Base-by-base conservation (phyloP, 2,888 invertebrate genomes). In the Melitaea athalia region DNA sequence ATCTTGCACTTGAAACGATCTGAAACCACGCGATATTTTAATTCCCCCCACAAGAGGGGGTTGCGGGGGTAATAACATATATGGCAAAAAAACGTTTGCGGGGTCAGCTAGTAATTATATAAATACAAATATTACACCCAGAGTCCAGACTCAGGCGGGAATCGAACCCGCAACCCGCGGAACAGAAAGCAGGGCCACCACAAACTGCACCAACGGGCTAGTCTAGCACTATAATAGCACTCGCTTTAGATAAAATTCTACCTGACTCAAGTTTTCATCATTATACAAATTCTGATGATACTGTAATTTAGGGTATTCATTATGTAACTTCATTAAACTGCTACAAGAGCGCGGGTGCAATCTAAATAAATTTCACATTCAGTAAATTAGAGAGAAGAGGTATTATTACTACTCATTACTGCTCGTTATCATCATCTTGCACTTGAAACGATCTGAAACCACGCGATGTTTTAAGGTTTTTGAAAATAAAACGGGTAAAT, bases 361-460 rank as follows among this genome's bases (percentile, higher is more conserved):
- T 57, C 57, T 57, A 17, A 42, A 57, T 42, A 57, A 57, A 38
- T 24, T 57, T 57, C 15, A 57, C 57, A 42, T 42, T 42, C 14
- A 57, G n/a, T 57, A 57, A 57, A 57, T 57, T 42, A 57, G 11
- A 17, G 42, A 42, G 31, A 15, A 15, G 15, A 42, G 47, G 47
- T 63, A 53, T 67, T 60, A 66, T 69, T 63, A 49, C 63, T 55
- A 42, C 55, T 63, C 66, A 67, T 67, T 69, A 67, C n/a, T n/a
- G n/a, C n/a, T n/a, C n/a, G n/a, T n/a, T 59, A 60, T 67, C n/a
- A 49, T 63, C 52, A 42, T 55, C 45, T 60, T 52, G 55, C 60
- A 53, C 53, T 63, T 47, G 10, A 52, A 64, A 69, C 42, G 47
- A 33, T 47, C 52, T 24, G 12, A 12, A 49, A n/a, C 15, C 63